Base-by-base conservation (phyloP, 2,888 invertebrate species). In the Yponomeuta cagnagella region DNA sequence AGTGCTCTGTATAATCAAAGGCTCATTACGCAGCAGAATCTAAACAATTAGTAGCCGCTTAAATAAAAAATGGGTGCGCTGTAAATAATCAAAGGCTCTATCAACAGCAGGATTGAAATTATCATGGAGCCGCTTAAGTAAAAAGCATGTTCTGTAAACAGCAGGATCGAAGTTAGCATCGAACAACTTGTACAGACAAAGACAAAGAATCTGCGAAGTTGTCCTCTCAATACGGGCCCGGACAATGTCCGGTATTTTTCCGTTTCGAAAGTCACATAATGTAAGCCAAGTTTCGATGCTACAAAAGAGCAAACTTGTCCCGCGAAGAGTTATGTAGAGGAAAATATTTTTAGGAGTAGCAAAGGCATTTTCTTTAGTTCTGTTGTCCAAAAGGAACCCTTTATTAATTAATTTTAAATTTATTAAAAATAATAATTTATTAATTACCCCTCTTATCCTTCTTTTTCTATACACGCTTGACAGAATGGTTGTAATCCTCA, bases 171-270 rank as follows among this genome's bases (percentile, higher is more conserved):
- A 5, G 10, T 52, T 52, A 12, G 15, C 52, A 15, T 15, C 52
- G 43, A 43, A 6, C 43, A 43, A 15, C 52, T 58, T 15, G 15
- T 58, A 15, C 52, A 5, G 12, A 58, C 52, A 58, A 58, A 58
- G 52, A 58, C 52, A 58, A 58, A 58, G 52, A 58, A 58, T 58
- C 15, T 58, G 12, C 52, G 8, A 58, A 58, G 52, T 58, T 15
- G 52, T 15, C 15, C 15, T 58, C 52, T 58, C 52, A 58, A 58
- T 58, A 58, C 52, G 52, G 52, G 5, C 15, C 2, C 52, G 15
- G 52, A 58, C 52, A 15, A 58, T 58, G 52, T 58, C 52, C 52
- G 52, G 52, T 58, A 58, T 58, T 58, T 58, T 58, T 58, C 52
- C 52, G 52, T 58, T 58, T 15, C 15, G 15, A 58, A 58, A 58